phyloP scores from a whole-genome alignment of 1,140 invertebrate genomes.

The Laupala kohalensis region DNA sequence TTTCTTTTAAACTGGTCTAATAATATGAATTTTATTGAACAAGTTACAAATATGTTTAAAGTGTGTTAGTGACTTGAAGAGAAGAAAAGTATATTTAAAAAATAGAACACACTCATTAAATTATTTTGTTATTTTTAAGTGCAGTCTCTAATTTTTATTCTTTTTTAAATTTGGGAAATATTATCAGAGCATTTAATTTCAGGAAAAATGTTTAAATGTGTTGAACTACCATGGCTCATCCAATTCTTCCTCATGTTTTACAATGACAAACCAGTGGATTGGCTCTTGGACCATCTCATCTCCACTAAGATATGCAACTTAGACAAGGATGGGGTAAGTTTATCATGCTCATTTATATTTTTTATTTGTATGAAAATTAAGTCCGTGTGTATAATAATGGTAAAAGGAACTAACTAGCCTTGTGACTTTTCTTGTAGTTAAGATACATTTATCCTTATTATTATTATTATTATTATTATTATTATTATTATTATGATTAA shows the following conservation, averaged over 20 bases:
- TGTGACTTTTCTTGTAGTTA: too few relatives aligned
- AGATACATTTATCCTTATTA: too few relatives aligned
- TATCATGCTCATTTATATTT: background rate
- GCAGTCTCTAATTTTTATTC: background rate
- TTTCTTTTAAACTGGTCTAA: background rate
- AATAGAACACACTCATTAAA: too few relatives aligned
- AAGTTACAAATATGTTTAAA: background rate
- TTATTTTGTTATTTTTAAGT: background rate
- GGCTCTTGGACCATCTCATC: slow-evolving; percentile 84
- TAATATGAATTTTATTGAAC: background rate
- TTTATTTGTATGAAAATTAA: background rate
- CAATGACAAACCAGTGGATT: slow-evolving; percentile 93
- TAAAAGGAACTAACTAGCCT: too few relatives aligned
- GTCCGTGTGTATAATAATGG: too few relatives aligned
- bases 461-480: too few relatives aligned
- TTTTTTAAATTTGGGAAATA: slow-evolving; percentile 1
- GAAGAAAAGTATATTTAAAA: too few relatives aligned
- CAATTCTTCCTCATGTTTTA: slow-evolving; percentile 93
- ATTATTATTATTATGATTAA: too few relatives aligned
- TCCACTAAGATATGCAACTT: slow-evolving; percentile 82
- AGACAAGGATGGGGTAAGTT: slow-evolving; percentile 64
- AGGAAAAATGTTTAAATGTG: slow-evolving; percentile 88
- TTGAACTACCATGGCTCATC: slow-evolving; percentile 74
- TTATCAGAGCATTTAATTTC: slow-evolving; percentile 22
- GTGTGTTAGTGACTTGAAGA: background rate